These are phyloP conservation scores for Hypocryptadius cinnamomeus DNA, from an alignment of 2,113 vertebrate genomes.

Conservation along the genomic window DNA sequence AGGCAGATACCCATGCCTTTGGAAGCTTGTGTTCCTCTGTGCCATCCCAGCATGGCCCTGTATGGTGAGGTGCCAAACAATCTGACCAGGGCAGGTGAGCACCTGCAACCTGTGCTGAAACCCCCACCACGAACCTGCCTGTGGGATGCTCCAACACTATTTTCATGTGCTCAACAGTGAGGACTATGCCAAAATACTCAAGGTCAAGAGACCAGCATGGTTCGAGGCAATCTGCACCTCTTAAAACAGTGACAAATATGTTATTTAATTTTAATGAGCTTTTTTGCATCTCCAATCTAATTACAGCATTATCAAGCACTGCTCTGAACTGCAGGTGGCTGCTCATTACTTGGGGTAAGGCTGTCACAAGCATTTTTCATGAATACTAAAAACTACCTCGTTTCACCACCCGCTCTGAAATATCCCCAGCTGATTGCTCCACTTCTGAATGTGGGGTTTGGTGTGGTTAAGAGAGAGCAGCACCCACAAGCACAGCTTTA, in stretches of 20 bases:
- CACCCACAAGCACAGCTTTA: neutral
- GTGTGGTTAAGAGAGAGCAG: neutral
- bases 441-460: neutral
- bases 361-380: slow-evolving; percentile 72
- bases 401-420: slow-evolving; percentile 25
- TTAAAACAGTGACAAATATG: slow-evolving; percentile 82
- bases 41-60: rapidly evolving
- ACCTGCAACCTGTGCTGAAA: rapidly evolving
- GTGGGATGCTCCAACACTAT: neutral
- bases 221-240: slow-evolving; percentile 70
- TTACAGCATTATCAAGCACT: slow-evolving; percentile 80
- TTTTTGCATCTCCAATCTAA: slow-evolving; percentile 82
- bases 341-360: slow-evolving; percentile 67
- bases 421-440: neutral
- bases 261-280: slow-evolving; percentile 83
- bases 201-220: slow-evolving; percentile 79
- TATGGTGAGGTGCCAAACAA: rapidly evolving
- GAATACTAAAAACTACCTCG: slow-evolving; percentile 72
- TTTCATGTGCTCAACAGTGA: neutral
- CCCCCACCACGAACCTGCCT: neutral
- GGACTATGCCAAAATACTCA: slow-evolving; percentile 64
- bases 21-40: rapidly evolving
- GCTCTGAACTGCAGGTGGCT: slow-evolving; percentile 79
- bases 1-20: neutral
- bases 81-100: rapidly evolving